Evolutionary conservation across 2,797 vertebrate genomes (phyloP), one percentile per base, ranked within the genome.

Genomic region (Sphenopsis melanotis): DNA sequence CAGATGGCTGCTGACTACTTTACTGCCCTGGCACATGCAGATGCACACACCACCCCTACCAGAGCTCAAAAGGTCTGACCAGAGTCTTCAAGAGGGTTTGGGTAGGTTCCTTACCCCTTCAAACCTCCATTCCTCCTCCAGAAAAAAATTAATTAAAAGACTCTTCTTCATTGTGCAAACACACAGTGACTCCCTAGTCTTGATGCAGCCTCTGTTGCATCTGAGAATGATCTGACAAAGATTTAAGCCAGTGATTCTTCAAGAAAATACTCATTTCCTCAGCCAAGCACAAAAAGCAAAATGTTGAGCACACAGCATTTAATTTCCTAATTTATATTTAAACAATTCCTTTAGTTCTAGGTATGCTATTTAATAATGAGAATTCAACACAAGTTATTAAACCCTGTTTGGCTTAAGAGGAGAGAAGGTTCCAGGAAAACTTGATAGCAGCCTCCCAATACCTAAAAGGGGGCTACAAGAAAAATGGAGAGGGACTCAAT

Each of bases 181-280:
- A 7, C 30, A 82, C 56, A 70, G 44, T 0, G 0, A 49, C 15
- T 12, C 16, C 15, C 24, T n/a, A 27, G 49, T 22, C 26, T 29
- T 53, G 26, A 64, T 3, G 2, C 29, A 71, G 64, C 26, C 15
- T 65, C 55, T 47, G 10, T 10, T 24, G 9, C 65, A 26, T 70
- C 68, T 56, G 41, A 74, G 44, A 84, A 83, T 2, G 4, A 76
- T 6, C 19, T 55, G 17, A 10, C 27, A 52, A 42, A 56, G 39
- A 42, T 42, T 64, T 90, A n/a, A 78, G 72, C 13, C 4, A n/a
- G n/a, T 23, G 13, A 39, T 20, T 24, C 10, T 26, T 69, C 21
- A 60, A 63, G 36, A 10, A 80, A 90, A 82, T 3, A 9, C 4
- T 71, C 12, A 6, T 53, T 89, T 91, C 72, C 34, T 87, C 44